Percentiles rank a stretch among this genome's conserved stretches.
Conservation (phyloP, 2,888 invertebrate genomes). For the Acanthopleura granulata region DNA sequence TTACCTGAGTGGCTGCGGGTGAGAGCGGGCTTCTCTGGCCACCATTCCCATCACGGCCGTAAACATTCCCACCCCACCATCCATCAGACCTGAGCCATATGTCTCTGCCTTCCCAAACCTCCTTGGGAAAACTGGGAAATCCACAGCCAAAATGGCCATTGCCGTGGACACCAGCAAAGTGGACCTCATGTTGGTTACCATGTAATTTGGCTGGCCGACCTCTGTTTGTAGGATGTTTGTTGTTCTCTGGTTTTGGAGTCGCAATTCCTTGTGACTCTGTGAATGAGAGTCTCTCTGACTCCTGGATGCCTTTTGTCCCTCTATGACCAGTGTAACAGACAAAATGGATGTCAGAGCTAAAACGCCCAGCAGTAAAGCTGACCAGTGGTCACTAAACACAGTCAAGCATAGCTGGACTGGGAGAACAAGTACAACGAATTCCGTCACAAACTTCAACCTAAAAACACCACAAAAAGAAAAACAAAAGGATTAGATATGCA, state of each 20-base stretch:
- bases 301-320: background rate
- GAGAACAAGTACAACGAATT: conserved; percentile 47
- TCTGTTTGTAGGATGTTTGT: conserved; percentile 22
- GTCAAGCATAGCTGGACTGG: conserved; percentile 47
- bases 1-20: background rate
- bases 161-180: conserved; percentile 58
- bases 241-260: background rate
- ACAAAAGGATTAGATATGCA: too few species aligned
- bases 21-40: conserved; percentile 56
- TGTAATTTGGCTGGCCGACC: conserved; percentile 43
- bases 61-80: conserved; percentile 92
- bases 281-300: background rate
- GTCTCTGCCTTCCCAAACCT: conserved; percentile 88
- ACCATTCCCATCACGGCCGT: conserved; percentile 58
- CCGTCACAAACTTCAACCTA: conserved; percentile 41
- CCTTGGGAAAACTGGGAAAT: conserved; percentile 89
- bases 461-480: too few species aligned
- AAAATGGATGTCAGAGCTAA: conserved; percentile 4
- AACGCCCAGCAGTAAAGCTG: conserved; percentile 21
- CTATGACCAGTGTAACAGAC: background rate
- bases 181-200: conserved; percentile 59
- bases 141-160: conserved; percentile 91
- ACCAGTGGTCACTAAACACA: conserved; percentile 33
- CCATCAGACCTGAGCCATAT: conserved; percentile 89
- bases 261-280: too few species aligned